Conservation (phyloP, 1,140 invertebrate genomes). For the Cataglyphis hispanica region DNA sequence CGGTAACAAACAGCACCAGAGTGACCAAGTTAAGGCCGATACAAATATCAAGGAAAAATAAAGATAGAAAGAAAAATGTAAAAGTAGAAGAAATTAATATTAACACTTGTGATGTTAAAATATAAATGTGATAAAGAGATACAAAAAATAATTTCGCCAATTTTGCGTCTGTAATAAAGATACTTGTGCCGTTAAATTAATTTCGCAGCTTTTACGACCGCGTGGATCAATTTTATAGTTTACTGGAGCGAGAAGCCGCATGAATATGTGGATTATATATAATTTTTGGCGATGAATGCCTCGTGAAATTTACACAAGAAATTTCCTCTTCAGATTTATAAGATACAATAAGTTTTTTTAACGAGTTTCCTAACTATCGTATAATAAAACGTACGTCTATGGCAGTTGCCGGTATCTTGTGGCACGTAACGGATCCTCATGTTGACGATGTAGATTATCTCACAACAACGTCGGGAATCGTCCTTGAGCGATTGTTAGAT, state of each 20-base stretch:
- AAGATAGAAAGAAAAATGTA: background rate
- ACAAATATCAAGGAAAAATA: no score
- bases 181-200: background rate
- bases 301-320: background rate
- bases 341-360: background rate
- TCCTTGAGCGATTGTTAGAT: slow-evolving; percentile 68
- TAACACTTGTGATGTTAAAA: background rate
- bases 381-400: slow-evolving; percentile 75
- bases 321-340: background rate
- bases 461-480: slow-evolving; percentile 8
- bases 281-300: background rate
- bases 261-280: background rate
- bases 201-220: background rate
- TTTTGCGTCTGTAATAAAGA: background rate
- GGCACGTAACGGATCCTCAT: slow-evolving; percentile 83
- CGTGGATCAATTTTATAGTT: background rate
- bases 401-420: slow-evolving; percentile 78
- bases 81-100: background rate
- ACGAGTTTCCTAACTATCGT: background rate
- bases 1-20: background rate
- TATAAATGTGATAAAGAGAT: background rate
- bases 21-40: background rate
- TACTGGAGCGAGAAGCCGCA: background rate
- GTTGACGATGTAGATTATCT: slow-evolving; percentile 51
- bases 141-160: background rate